Percentiles rank a stretch among this genome's conserved stretches.
Evolutionary conservation across 2,888 invertebrate genomes (phyloP).

Genomic region (Standfussiana lucernea): DNA sequence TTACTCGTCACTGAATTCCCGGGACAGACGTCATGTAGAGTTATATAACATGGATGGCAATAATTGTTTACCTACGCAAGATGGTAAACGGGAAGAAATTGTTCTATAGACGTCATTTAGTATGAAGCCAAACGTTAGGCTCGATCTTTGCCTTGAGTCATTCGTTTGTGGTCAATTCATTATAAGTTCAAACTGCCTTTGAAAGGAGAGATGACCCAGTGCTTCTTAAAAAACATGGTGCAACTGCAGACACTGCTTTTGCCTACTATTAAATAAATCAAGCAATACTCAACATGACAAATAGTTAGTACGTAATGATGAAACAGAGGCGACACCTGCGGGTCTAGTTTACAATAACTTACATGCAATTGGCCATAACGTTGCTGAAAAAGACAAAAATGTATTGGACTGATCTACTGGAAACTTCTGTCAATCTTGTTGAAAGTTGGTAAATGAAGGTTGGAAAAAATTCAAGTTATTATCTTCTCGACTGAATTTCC

Average conservation of each 20-base stretch:
- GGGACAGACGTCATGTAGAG: slow-evolving; percentile 21
- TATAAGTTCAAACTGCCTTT: neutral
- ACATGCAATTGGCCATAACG: neutral
- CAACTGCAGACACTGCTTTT: neutral
- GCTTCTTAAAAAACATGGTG: slow-evolving; percentile 22
- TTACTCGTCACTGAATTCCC: slow-evolving; percentile 38
- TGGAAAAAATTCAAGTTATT: neutral
- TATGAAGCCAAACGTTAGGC: too few species aligned
- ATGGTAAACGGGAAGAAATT: slow-evolving; percentile 37
- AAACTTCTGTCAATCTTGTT: neutral
- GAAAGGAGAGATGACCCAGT: slow-evolving; percentile 3
- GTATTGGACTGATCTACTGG: neutral
- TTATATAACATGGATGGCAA: slow-evolving; percentile 12
- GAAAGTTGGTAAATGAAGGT: neutral
- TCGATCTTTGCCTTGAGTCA: slow-evolving; percentile 12
- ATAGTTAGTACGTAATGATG: too few species aligned
- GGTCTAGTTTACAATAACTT: neutral
- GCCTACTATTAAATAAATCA: neutral
- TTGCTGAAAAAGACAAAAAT: neutral
- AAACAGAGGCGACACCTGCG: too few species aligned
- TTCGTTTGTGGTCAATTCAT: slow-evolving; percentile 18
- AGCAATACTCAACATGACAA: neutral
- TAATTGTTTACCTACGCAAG: slow-evolving; percentile 28
- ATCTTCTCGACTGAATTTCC: neutral
- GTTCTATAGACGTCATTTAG: slow-evolving; percentile 8